Percentiles rank a stretch among this genome's conserved stretches.
These are phyloP conservation scores for Hydrochoerus hydrochaeris DNA, from an alignment of 2,113 vertebrate genomes.

Conservation along the genomic window DNA sequence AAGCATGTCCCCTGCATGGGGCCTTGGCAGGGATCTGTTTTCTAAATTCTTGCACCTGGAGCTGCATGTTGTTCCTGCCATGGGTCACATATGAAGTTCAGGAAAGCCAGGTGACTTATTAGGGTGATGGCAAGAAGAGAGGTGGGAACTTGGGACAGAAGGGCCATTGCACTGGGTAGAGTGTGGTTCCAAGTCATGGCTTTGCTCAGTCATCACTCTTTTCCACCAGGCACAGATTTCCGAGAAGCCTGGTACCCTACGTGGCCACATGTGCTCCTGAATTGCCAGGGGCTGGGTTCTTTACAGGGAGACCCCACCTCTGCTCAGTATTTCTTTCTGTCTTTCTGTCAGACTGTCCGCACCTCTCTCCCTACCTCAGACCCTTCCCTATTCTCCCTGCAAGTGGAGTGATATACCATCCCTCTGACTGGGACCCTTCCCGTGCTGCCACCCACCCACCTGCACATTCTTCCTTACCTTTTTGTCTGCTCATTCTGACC, in stretches of 20 bases:
- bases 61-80: not conserved
- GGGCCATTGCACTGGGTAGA: not conserved
- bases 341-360: not conserved
- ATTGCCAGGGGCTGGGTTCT: not conserved
- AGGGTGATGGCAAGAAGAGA: not conserved
- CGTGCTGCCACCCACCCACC: fast-evolving
- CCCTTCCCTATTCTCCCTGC: not conserved
- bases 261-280: not conserved
- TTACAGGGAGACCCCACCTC: fast-evolving
- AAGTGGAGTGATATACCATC: not conserved
- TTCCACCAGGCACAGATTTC: not conserved
- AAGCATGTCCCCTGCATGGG: not conserved
- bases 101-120: not conserved
- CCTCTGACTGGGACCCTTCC: not conserved
- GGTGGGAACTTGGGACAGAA: not conserved
- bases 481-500: not conserved
- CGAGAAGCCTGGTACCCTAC: not conserved
- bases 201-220: not conserved
- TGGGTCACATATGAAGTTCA: not conserved
- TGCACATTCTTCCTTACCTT: too few species aligned
- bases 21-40: not conserved
- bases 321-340: not conserved
- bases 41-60: not conserved
- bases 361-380: not conserved
- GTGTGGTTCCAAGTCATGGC: not conserved